Evolutionary conservation across 2,113 vertebrate genomes (phyloP), one percentile per base, ranked within the genome.

Genomic region (Leiothrix lutea): DNA sequence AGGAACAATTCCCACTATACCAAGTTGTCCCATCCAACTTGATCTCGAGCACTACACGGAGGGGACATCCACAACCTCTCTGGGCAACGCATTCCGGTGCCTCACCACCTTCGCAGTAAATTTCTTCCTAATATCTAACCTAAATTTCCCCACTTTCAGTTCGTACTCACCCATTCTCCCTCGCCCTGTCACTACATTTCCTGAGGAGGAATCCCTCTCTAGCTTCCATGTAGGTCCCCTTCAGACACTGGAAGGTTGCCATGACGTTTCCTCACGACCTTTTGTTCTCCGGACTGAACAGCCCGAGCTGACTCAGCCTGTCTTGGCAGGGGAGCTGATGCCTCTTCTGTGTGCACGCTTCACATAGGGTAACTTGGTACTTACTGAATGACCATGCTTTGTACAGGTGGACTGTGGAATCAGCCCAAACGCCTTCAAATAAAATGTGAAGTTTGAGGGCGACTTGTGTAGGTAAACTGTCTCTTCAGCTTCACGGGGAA

Each of bases 331-430:
- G 26, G 25, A 57, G 50, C 57, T 12, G 25, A 26, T 19, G 21
- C 35, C 14, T 16, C 12, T 8, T 21, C 16, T 5, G 2, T 14
- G 29, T 13, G 14, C 2, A 0, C 3, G 6, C 23, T 26, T 21
- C 50, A 38, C 5, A 0, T 1, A 9, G 0, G 4, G 11, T 54
- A 5, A 35, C 12, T 21, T 8, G 20, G 5, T 4, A 1, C 7
- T 12, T 4, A 1, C 5, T 12, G 13, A 80, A 26, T 2, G 10
- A 11, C 14, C 0, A 0, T 16, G 1, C 31, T 23, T n/a, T 5
- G 23, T 38, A 9, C 21, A 26, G 26, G 14, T 12, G 24, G 23
- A 1, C 12, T 21, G 40, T 17, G 54, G 36, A 45, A 36, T 40
- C 1, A 4, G 36, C 14, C 31, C 6, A 1, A 20, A 26, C 3